phyloP scores from a whole-genome alignment of 2,888 invertebrate species.

The Calliscelio sp. region DNA sequence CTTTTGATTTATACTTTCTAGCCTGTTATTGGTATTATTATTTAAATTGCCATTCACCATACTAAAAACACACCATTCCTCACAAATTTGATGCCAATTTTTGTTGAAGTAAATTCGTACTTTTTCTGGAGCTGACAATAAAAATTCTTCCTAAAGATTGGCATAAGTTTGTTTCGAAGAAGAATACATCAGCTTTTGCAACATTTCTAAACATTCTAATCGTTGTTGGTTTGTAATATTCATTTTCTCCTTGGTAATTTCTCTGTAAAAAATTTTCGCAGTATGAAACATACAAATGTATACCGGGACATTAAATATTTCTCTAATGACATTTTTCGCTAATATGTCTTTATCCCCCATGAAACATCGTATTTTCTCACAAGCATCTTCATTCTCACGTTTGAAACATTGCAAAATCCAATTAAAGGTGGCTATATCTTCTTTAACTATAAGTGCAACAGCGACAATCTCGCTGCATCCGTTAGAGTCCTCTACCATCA shows the following conservation, averaged over 20 bases:
- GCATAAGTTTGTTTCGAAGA: not conserved
- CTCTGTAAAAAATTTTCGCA: slow-evolving; percentile 18
- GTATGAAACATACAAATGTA: slow-evolving; percentile 46
- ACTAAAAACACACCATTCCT: slow-evolving; percentile 27
- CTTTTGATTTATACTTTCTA: slow-evolving; percentile 2
- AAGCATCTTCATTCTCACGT: slow-evolving; percentile 15
- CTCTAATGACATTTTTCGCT: slow-evolving; percentile 9
- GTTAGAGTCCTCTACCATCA: slow-evolving; percentile 54
- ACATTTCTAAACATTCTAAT: too few species aligned
- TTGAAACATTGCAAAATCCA: slow-evolving; percentile 45
- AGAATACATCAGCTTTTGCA: not conserved
- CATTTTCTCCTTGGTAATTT: not conserved
- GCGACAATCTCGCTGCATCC: slow-evolving; percentile 58
- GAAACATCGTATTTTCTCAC: not conserved
- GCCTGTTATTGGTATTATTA: slow-evolving; percentile 7
- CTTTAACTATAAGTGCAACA: slow-evolving; percentile 51
- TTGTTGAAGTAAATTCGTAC: slow-evolving; percentile 32
- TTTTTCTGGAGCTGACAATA: not conserved
- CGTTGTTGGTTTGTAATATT: too few species aligned
- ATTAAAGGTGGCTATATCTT: slow-evolving; percentile 59
- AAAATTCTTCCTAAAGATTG: not conserved
- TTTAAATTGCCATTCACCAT: slow-evolving; percentile 26
- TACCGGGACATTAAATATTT: slow-evolving; percentile 13
- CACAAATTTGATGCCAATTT: slow-evolving; percentile 30
- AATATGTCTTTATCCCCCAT: slow-evolving; percentile 35